Conservation (phyloP, 2,888 invertebrate species). For the Nymphalis c-album region DNA sequence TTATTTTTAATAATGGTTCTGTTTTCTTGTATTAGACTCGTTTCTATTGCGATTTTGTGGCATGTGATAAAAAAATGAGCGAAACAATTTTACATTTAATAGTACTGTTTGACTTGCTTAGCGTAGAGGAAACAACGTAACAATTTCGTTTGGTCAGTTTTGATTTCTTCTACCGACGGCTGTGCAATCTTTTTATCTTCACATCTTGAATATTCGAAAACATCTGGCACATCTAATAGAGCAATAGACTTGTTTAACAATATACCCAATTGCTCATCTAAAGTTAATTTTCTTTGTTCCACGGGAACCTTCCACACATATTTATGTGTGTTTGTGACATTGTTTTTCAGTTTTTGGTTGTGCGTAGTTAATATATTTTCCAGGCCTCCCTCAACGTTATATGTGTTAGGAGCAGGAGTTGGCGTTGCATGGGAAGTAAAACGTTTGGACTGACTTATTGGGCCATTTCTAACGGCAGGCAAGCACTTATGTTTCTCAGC, state of each 20-base stretch:
- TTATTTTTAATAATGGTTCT: no score
- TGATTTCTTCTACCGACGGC: conserved; percentile 1
- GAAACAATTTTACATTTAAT: conserved; percentile 7
- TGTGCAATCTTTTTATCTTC: conserved; percentile 14
- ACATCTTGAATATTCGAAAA: conserved; percentile 21
- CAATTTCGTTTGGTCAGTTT: conserved; percentile 40
- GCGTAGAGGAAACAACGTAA: conserved; percentile 48
- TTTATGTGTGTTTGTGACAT: conserved; percentile 51
- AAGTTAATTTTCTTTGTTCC: conserved; percentile 44
- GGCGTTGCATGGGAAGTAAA: conserved; percentile 44
- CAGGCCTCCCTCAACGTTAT: conserved; percentile 53
- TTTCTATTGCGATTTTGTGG: background rate
- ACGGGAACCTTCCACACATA: conserved; percentile 51
- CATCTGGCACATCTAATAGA: conserved; percentile 49
- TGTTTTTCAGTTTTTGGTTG: conserved; percentile 57
- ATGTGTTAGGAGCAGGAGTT: conserved; percentile 62
- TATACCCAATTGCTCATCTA: conserved; percentile 50
- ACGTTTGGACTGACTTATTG: conserved; percentile 53
- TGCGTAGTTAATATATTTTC: conserved; percentile 62
- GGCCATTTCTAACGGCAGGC: conserved; percentile 60
- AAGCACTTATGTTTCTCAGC: conserved; percentile 51
- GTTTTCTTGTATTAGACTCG: background rate
- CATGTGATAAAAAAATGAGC: background rate
- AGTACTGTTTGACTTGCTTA: conserved; percentile 14
- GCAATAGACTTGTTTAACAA: conserved; percentile 55